Evolutionary conservation across 1,140 invertebrate genomes (phyloP), one percentile per base, ranked within the genome.

Genomic region (Lysiphlebus fabarum): DNA sequence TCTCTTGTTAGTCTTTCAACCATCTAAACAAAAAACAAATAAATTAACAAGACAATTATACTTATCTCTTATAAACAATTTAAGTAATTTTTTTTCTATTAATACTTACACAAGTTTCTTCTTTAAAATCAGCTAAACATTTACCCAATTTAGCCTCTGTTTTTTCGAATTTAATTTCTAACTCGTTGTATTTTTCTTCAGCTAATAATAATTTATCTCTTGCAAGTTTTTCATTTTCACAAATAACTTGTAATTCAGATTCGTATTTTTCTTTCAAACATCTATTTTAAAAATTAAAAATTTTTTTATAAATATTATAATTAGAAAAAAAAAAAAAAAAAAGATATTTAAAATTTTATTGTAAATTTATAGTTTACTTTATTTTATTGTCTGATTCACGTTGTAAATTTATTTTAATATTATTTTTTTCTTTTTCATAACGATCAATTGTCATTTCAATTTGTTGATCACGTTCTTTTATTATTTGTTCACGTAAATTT

Each of bases 181-280:
- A 48, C 62, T 80, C 79, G 4, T 81, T 76, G 60, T 86, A 74
- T 62, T 78, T 73, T 51, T 88, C 83, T 67, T 87, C 84, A 5
- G 77, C 72, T 14, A 81, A 77, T 14, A 83, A 64, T 8, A 86
- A 64, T 64, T 86, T 81, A 2, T 79, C 78, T 73, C 86, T 84
- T 0, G 81, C 50, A 7, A 68, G n/a, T 17, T 54, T 71, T 56
- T 87, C 82, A 44, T 81, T 82, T 62, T 86, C 85, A 38, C 79
- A 73, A 5, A 74, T 72, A 2, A 87, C 82, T 56, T 82, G 77
- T 37, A 91, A 66, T 66, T 91, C 89, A 17, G 80, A 77, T 58
- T 90, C 87, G 62, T 86, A 89, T 70, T 90, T 88, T 44, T 91
- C 88, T 69, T 84, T 87, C 5, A 89, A 74, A 59, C 87, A 82